Evolutionary conservation across 2,888 invertebrate genomes (phyloP), one percentile per base, ranked within the genome.

Genomic region (Drosophila yooni): DNA sequence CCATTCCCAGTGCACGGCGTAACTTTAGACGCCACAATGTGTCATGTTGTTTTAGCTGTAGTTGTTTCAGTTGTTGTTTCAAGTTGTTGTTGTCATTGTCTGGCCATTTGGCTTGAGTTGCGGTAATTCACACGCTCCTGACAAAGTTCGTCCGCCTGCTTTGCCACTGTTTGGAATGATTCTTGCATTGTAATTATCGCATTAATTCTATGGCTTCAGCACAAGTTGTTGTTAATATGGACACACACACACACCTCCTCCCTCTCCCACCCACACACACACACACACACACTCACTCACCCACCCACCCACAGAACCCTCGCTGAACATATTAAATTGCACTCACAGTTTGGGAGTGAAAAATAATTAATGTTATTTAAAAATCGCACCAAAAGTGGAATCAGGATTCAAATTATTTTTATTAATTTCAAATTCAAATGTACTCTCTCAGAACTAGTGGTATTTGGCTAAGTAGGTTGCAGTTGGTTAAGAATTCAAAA

Each of bases 121-220:
- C 71, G 69, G 83, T 80, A 78, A 81, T 83, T 86, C 87, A 86
- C 83, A 86, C 81, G 83, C 33, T 59, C 59, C 43, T 50, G 38
- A 33, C 38, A 50, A 61, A 48, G 27, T 36, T 50, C 48, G 50
- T 53, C 29, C 54, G 54, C 50, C 50, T 10, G n/a, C 50, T 65
- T 62, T 64, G 65, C 71, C 74, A 70, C 74, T 66, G 63, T 70
- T 77, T 63, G 79, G 61, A 79, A 77, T 81, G 84, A 77, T 85
- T 82, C 84, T 81, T 70, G 79, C 81, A 88, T 85, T 85, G 89
- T 83, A 88, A 88, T 89, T 90, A 89, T 79, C 87, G 82, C 77
- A 90, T 88, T 88, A 76, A 70, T 85, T 76, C 29, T 90, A 91
- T 82, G 90, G 90, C 90, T 90, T 91, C 90, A 34, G 68, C 76